phyloP scores from a whole-genome alignment of 2,113 vertebrate genomes.

The Origma solitaria region DNA sequence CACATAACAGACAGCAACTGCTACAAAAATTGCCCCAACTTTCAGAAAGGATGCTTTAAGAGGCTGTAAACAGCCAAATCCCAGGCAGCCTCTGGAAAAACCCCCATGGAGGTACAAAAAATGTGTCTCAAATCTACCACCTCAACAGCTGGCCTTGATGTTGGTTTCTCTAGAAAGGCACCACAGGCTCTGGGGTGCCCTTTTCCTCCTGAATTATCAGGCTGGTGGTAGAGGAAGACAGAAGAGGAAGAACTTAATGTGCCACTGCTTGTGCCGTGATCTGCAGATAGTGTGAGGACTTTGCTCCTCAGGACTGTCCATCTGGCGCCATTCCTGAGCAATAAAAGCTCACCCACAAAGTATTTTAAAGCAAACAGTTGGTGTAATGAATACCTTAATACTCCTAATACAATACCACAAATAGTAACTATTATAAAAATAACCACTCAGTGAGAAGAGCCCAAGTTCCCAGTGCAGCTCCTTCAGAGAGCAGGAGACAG shows the following conservation, averaged over 20 bases:
- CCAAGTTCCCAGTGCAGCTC: neutral
- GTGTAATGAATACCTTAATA: slow-evolving; percentile 48
- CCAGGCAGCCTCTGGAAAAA: neutral
- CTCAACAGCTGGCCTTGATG: neutral
- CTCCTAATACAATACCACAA: neutral
- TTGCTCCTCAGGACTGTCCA: slow-evolving; percentile 50
- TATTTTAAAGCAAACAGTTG: slow-evolving; percentile 38
- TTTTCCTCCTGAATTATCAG: neutral
- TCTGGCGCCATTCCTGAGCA: slow-evolving; percentile 26
- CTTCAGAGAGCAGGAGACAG: neutral
- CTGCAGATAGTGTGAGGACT: neutral
- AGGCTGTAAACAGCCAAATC: neutral
- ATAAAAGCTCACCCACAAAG: slow-evolving; percentile 30
- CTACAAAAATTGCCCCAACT: neutral
- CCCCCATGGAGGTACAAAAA: fast-evolving
- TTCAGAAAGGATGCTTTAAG: neutral
- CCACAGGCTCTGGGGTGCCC: neutral
- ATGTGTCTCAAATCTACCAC: neutral
- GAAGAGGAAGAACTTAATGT: neutral
- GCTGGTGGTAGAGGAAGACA: neutral
- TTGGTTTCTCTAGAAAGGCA: neutral
- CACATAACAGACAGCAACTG: neutral
- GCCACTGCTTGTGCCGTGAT: neutral
- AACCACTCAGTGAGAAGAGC: neutral
- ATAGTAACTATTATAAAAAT: neutral